phyloP scores from a whole-genome alignment of 2,113 vertebrate genomes.

The Cryptomyrus ogoouensis region DNA sequence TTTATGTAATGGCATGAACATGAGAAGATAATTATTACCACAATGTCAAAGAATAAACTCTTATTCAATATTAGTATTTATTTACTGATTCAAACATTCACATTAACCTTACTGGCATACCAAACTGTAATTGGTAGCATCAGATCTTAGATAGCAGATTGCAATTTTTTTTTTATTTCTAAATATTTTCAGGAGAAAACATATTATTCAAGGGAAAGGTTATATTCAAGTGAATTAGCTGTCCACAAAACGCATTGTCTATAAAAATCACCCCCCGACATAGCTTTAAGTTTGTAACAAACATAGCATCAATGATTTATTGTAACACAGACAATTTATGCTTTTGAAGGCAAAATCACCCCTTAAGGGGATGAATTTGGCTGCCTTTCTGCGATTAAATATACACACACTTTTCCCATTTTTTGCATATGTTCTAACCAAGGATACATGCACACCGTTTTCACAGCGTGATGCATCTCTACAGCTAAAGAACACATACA shows the following conservation, averaged over 20 bases:
- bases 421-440: conserved; percentile 8
- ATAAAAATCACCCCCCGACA: not conserved
- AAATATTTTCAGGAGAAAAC: not conserved
- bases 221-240: not conserved
- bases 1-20: not conserved
- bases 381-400: not conserved
- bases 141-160: not conserved
- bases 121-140: not conserved
- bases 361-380: not conserved
- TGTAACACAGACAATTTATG: not conserved
- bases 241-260: not conserved
- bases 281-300: not conserved
- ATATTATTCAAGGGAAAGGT: not conserved
- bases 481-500: not conserved
- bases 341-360: not conserved
- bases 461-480: not conserved
- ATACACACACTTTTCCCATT: conserved; percentile 5
- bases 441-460: not conserved
- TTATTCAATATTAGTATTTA: not conserved
- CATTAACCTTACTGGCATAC: not conserved
- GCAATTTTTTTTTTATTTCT: too few relatives aligned
- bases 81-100: not conserved
- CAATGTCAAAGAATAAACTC: not conserved
- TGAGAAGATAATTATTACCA: not conserved
- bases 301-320: not conserved